Base-by-base conservation (phyloP, 2,888 invertebrate species). In the Phytoseiulus persimilis region DNA sequence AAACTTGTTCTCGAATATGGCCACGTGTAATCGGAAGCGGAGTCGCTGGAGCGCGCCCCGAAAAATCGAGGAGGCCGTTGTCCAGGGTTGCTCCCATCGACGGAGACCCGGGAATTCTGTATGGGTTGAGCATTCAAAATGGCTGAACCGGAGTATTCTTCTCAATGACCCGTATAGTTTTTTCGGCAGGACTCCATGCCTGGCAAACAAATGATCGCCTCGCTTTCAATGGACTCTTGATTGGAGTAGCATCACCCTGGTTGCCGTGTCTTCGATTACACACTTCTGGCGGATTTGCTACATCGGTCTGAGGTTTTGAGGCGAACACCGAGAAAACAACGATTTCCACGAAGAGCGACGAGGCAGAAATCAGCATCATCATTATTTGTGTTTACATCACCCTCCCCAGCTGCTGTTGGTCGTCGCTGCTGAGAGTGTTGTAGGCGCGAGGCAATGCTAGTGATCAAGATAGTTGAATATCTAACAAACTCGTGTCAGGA, bases 341-440 rank as follows among this genome's bases (percentile, higher is more conserved):
- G 65, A 65, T 65, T 65, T 65, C 65, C 18, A 23, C 5, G 65
- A 65, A 65, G 18, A 65, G 23, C 65, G 65, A 65, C 18, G 9
- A 65, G 65, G 65, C 65, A 65, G 65, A 65, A 28, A 65, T 65
- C 65, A 65, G 14, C 65, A 2, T 65, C 65, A 65, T 65, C 65
- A 65, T 65, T 28, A 65, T 65, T 28, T 65, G 65, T 65, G 65
- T 65, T 65, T 65, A 65, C 65, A 65, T 65, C 65, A 18, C 65
- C 65, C 65, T 65, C 65, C 65, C 65, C 65, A 65, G 65, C 65
- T 65, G 65, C 65, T 65, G 65, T 28, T 65, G 65, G 65, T 65
- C 65, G 65, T 65, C 65, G 65, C 65, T 65, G 65, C 65, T 65
- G 65, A 65, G 65, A 65, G 65, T 65, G 65, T 65, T 65, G 65